Conservation (phyloP, 1,140 invertebrate species). For the Heliconius hermathena region DNA sequence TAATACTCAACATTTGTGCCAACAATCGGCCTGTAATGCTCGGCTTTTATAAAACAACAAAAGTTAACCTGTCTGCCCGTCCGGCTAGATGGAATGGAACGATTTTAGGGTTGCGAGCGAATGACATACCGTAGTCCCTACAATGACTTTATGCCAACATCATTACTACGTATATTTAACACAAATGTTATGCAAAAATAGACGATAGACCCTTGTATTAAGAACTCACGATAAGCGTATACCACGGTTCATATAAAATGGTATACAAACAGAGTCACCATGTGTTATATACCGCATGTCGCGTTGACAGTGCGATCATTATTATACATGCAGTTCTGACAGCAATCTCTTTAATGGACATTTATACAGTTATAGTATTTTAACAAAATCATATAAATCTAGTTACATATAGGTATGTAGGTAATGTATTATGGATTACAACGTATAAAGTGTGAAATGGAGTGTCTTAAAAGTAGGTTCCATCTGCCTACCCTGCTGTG, state of each 20-base stretch:
- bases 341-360: slow-evolving; percentile 42
- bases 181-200: slow-evolving; percentile 33
- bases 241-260: slow-evolving; percentile 23
- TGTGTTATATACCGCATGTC: slow-evolving; percentile 66
- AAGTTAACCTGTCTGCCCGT: slow-evolving; percentile 78
- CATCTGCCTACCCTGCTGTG: too few species aligned
- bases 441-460: too few species aligned
- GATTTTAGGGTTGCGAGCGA: slow-evolving; percentile 78
- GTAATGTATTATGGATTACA: too few species aligned
- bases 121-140: slow-evolving; percentile 71
- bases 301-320: slow-evolving; percentile 71
- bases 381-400: not conserved
- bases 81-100: slow-evolving; percentile 67
- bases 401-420: too few species aligned
- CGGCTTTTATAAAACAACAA: slow-evolving; percentile 75
- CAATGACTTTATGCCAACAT: slow-evolving; percentile 51
- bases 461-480: too few species aligned
- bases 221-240: slow-evolving; percentile 14
- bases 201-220: slow-evolving; percentile 23
- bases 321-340: slow-evolving; percentile 53
- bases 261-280: slow-evolving; percentile 53
- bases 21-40: slow-evolving; percentile 77
- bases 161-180: slow-evolving; percentile 17
- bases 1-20: slow-evolving; percentile 78
- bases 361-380: slow-evolving; percentile 19